Evolutionary conservation across 2,113 vertebrate species (phyloP).

Genomic region (Isichthys henryi): DNA sequence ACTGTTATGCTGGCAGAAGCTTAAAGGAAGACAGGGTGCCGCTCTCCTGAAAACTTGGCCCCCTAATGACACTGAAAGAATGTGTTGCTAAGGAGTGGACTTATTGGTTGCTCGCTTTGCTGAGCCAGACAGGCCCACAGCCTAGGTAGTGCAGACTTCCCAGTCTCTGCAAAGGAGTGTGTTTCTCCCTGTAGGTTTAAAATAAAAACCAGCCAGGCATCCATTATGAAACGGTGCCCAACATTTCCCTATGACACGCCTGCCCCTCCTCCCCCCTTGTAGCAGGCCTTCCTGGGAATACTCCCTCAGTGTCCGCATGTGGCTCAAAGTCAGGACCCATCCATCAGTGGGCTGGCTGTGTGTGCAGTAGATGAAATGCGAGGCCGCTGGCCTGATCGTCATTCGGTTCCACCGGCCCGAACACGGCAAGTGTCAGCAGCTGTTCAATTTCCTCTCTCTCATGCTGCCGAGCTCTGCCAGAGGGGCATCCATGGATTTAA

Average conservation of each 20-base stretch:
- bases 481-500: constrained; percentile 27
- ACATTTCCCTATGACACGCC: not conserved
- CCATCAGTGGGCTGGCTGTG: not conserved
- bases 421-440: constrained; percentile 1
- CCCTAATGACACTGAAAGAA: not conserved
- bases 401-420: not conserved
- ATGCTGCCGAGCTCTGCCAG: constrained; percentile 8
- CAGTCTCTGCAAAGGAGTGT: not conserved
- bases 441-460: constrained; percentile 15
- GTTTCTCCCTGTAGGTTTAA: not conserved
- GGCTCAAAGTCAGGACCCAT: not conserved
- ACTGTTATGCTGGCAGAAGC: not conserved
- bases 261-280: not conserved
- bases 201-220: not conserved
- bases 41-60: not conserved
- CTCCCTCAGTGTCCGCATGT: not conserved
- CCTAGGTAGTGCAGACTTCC: not conserved
- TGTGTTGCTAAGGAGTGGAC: not conserved
- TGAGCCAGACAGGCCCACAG: not conserved
- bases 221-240: not conserved
- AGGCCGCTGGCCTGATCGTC: constrained; percentile 6
- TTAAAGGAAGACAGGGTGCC: not conserved
- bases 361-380: constrained; percentile 9
- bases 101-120: not conserved
- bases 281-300: not conserved